Conservation (phyloP, 1,140 invertebrate genomes). For the Drosophila kepulauana region DNA sequence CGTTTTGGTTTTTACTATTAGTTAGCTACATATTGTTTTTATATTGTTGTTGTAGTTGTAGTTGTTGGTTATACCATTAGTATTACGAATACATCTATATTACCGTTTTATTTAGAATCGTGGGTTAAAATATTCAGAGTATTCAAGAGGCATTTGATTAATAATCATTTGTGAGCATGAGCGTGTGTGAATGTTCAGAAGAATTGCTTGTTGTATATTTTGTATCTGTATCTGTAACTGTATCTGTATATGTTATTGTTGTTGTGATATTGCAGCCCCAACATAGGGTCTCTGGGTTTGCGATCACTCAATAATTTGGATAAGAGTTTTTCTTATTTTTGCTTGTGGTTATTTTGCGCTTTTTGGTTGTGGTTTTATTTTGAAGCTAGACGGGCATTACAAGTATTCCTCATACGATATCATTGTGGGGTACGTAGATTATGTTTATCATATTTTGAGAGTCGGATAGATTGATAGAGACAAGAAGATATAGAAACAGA, state of each 20-base stretch:
- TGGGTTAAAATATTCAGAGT: constrained; percentile 76
- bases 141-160: constrained; percentile 75
- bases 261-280: constrained; percentile 37
- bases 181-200: constrained; percentile 85
- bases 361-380: constrained; percentile 28
- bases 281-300: constrained; percentile 24
- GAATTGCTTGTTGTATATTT: constrained; percentile 57
- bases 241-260: constrained; percentile 19
- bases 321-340: constrained; percentile 58
- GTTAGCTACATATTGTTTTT: constrained; percentile 77
- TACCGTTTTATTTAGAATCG: constrained; percentile 72
- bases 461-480: constrained; percentile 8
- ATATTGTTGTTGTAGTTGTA: constrained; percentile 51
- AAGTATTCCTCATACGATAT: constrained; percentile 28
- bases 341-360: constrained; percentile 40
- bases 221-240: constrained; percentile 72
- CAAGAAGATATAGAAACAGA: constrained; percentile 19
- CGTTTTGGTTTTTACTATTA: constrained; percentile 72
- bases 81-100: constrained; percentile 60
- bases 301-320: constrained; percentile 50
- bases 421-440: constrained; percentile 23
- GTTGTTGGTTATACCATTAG: constrained; percentile 71
- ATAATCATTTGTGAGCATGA: constrained; percentile 84
- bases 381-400: constrained; percentile 40
- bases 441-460: constrained; percentile 47